Base-by-base conservation (phyloP, 1,140 invertebrate genomes). In the Geopemphigus sp. region DNA sequence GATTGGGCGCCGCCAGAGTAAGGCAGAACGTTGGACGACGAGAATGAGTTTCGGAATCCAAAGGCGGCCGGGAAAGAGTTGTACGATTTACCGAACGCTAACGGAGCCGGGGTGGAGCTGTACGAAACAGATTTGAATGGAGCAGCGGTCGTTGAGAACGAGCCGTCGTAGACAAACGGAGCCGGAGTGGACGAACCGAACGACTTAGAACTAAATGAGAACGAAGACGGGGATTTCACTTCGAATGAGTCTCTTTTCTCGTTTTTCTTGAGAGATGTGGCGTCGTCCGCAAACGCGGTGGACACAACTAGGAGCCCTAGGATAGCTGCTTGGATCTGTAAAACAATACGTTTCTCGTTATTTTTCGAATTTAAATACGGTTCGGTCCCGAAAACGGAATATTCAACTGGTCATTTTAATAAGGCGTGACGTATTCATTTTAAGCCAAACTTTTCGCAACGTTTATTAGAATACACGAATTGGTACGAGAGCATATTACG, bases 61-160 rank as follows among this genome's bases (percentile, higher is more conserved):
- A 50, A 10, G 1, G 47, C 10, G 12, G 47, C 47, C 8, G 47
- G 47, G 12, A 11, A 12, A 50, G 47, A 50, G 14, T 11, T 12
- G 14, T 6, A 68, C 15, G 24, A 17, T 22, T 15, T 64, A 0
- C 47, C 29, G 19, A 19, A 73, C 0, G 19, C 61, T 1, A 78
- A 64, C 14, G 81, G 81, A 32, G 72, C 80, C 29, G 80, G 29
- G 11, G 80, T 74, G 5, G 80, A 81, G 22, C 39, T 50, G 50
- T 73, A 80, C 1, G 76, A 81, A 32, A 63, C 22, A 8, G 66
- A 53, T 19, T 61, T 73, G 54, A 81, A 81, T 2, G 80, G 66
- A 50, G 70, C 54, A 32, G 81, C 54, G 1, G 66, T 66, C 10
- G 70, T 74, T 26, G 73, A 76, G 80, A 39, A 81, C 15, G 81